Evolutionary conservation across 1,140 invertebrate genomes (phyloP).

Genomic region (Trichonephila inaurata): DNA sequence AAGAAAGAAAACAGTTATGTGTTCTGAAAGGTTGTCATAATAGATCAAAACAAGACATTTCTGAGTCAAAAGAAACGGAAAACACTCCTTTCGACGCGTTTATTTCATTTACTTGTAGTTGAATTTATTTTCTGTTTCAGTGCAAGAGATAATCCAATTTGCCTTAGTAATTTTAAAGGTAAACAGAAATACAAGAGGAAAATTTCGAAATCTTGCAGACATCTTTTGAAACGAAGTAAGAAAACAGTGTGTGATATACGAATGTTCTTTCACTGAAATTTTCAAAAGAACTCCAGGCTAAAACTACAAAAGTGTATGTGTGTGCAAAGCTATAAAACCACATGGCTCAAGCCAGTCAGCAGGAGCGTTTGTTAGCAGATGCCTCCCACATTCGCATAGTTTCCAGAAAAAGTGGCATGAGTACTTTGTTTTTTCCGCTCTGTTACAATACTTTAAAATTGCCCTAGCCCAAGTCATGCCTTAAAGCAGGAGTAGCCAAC

Average conservation of each 20-base stretch:
- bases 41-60: too few species aligned
- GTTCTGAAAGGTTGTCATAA: too few species aligned
- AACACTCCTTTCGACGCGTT: too few species aligned
- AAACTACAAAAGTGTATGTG: not conserved
- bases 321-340: not conserved
- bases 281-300: not conserved
- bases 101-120: too few species aligned
- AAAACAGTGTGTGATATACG: not conserved
- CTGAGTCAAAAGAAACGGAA: too few species aligned
- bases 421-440: not conserved
- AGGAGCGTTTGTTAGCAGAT: not conserved
- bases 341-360: not conserved
- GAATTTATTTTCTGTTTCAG: too few species aligned
- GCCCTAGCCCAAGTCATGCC: not conserved
- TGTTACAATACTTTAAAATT: not conserved
- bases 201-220: not conserved
- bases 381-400: not conserved
- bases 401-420: not conserved
- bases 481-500: too few species aligned
- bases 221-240: not conserved
- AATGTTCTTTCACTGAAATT: not conserved
- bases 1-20: too few species aligned
- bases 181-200: not conserved
- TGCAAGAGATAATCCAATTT: too few species aligned
- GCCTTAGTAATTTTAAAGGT: too few species aligned